These are phyloP conservation scores for Aplysia californica DNA, from an alignment of 1,140 invertebrate species.

Conservation along the genomic window DNA sequence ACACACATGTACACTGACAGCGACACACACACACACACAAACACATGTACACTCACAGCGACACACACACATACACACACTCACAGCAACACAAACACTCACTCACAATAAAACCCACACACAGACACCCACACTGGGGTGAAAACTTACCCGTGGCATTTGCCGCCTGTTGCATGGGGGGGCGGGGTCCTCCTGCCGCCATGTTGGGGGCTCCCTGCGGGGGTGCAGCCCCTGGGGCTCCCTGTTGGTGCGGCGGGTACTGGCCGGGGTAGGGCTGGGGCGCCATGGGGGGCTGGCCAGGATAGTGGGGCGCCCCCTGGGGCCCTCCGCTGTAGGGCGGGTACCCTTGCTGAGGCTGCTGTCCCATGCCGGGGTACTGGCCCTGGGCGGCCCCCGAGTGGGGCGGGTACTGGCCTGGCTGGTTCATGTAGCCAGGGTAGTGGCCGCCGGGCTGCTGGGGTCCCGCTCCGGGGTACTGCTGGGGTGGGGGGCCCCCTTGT, in stretches of 20 bases:
- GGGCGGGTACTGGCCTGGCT: slow-evolving; percentile 13
- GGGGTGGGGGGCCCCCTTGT: background rate
- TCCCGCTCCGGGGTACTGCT: slow-evolving; percentile 6
- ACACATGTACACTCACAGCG: no score
- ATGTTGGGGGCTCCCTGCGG: background rate
- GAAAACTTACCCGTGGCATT: background rate
- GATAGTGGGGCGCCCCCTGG: background rate
- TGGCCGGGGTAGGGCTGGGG: slow-evolving; percentile 4
- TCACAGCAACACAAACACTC: background rate
- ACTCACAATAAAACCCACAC: background rate
- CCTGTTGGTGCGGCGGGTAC: background rate
- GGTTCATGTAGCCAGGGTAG: background rate
- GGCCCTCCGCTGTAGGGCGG: background rate
- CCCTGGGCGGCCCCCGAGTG: background rate
- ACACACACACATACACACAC: no score
- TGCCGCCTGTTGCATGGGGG: background rate
- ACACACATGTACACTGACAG: no score
- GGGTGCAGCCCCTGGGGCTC: no score
- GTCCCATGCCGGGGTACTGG: background rate
- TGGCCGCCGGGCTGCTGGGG: background rate
- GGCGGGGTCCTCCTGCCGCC: background rate
- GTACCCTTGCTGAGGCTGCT: slow-evolving; percentile 18
- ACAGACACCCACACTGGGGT: background rate
- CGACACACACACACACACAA: no score
- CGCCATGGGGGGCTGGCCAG: background rate